A percentile compares a stretch with the other conserved stretches of the same genome.
Evolutionary conservation across 1,140 invertebrate genomes (phyloP).

Genomic region (Zelostemma sp.): DNA sequence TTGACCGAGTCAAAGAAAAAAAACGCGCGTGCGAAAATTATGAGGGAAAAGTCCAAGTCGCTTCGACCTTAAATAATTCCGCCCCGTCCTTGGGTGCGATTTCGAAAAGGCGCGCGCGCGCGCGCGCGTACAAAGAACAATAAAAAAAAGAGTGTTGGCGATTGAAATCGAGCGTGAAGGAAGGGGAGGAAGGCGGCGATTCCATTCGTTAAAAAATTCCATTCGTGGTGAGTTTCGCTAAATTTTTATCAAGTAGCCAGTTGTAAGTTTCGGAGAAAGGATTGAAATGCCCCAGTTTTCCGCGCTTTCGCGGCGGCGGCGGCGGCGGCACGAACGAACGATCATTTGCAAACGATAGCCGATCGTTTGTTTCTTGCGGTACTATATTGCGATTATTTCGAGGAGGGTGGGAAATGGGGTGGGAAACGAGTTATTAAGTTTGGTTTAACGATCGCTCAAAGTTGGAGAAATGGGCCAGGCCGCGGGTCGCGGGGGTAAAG

Average conservation of each 20-base stretch:
- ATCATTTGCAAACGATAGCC: not conserved
- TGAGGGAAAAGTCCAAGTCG: no score
- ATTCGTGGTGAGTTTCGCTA: no score
- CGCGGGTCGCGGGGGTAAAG: not conserved
- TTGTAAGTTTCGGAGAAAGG: no score
- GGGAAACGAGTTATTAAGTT: slow-evolving; percentile 17
- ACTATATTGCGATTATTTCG: slow-evolving; percentile 25
- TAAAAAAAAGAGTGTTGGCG: not conserved
- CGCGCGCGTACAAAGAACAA: not conserved
- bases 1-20: no score
- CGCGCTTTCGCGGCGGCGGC: slow-evolving; percentile 11
- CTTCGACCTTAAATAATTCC: no score
- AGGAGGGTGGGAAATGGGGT: not conserved
- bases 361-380: slow-evolving; percentile 33
- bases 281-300: slow-evolving; percentile 17
- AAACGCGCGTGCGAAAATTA: no score
- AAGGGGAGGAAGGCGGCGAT: not conserved
- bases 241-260: no score
- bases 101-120: not conserved
- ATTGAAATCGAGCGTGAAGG: slow-evolving; percentile 3
- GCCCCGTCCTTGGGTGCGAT: no score
- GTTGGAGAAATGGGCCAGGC: slow-evolving; percentile 15
- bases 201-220: not conserved
- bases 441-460: slow-evolving; percentile 30
- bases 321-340: no score